Conservation (phyloP, 2,113 vertebrate species). For the Mungos mungo region DNA sequence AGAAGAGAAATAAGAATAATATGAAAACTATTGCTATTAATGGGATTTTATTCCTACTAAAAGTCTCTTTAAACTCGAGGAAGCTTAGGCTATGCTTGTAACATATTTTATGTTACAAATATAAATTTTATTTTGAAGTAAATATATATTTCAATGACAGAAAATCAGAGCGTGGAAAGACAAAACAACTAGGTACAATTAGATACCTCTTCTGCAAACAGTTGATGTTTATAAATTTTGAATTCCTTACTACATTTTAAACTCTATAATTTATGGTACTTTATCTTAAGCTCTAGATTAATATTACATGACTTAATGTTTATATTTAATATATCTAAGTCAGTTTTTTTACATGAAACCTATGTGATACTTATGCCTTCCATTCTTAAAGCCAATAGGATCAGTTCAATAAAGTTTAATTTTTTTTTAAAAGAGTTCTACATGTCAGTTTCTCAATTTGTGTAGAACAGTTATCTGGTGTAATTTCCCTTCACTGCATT, state of each 20-base stretch:
- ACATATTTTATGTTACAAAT: not conserved
- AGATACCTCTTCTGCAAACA: not conserved
- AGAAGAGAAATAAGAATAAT: not conserved
- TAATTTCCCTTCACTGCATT: not conserved
- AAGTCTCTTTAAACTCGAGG: not conserved
- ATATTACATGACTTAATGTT: not conserved
- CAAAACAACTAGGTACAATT: not conserved
- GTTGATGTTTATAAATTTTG: not conserved
- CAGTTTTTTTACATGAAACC: not conserved
- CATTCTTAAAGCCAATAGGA: not conserved
- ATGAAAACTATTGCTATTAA: not conserved
- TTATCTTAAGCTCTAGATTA: not conserved
- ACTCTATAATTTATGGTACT: not conserved
- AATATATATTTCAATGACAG: not conserved
- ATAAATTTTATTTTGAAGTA: conserved; percentile 20
- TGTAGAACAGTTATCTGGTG: not conserved
- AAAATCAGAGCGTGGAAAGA: not conserved
- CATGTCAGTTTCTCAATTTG: not conserved
- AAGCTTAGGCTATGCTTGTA: not conserved
- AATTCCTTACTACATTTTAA: not conserved
- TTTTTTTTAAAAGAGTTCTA: not conserved
- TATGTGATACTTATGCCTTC: not conserved
- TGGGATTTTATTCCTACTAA: not conserved
- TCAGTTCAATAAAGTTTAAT: not conserved
- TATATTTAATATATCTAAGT: not conserved